A percentile compares a stretch with the other conserved stretches of the same genome.
These are phyloP conservation scores for Acipenser oxyrinchus DNA, from an alignment of 2,797 vertebrate species.

Conservation along the genomic window DNA sequence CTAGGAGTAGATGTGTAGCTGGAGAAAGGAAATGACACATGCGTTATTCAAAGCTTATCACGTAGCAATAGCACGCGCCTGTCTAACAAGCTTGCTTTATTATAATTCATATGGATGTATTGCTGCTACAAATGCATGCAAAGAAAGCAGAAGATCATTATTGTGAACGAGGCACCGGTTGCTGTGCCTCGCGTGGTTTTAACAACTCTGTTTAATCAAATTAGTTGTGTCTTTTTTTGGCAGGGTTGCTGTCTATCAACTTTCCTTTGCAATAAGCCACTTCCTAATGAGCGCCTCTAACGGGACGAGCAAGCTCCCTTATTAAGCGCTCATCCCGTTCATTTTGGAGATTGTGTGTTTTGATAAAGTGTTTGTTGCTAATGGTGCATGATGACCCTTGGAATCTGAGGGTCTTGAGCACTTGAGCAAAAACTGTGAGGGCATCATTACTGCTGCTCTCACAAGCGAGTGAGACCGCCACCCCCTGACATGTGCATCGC, in stretches of 20 bases:
- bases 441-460: too few relatives aligned
- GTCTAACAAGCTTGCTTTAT: too few relatives aligned
- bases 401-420: neutral
- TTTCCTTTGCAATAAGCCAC: neutral
- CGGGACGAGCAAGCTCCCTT: neutral
- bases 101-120: too few relatives aligned
- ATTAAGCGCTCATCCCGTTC: slow-evolving; percentile 2
- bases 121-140: too few relatives aligned
- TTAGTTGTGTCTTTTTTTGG: neutral
- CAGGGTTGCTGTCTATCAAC: neutral
- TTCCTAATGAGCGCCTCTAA: neutral
- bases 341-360: neutral
- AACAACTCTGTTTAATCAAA: slow-evolving; percentile 8
- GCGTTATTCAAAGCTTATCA: too few relatives aligned
- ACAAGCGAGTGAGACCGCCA: too few relatives aligned
- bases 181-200: neutral
- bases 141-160: neutral
- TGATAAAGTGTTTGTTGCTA: neutral
- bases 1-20: too few relatives aligned
- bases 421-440: neutral
- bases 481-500: too few relatives aligned
- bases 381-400: neutral
- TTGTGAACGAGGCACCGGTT: neutral
- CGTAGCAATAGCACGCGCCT: too few relatives aligned
- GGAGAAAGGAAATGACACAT: too few relatives aligned